A percentile compares a stretch with the other conserved stretches of the same genome.
These are phyloP conservation scores for Arnoldichthys spilopterus DNA, from an alignment of 2,797 vertebrate species.

Conservation along the genomic window DNA sequence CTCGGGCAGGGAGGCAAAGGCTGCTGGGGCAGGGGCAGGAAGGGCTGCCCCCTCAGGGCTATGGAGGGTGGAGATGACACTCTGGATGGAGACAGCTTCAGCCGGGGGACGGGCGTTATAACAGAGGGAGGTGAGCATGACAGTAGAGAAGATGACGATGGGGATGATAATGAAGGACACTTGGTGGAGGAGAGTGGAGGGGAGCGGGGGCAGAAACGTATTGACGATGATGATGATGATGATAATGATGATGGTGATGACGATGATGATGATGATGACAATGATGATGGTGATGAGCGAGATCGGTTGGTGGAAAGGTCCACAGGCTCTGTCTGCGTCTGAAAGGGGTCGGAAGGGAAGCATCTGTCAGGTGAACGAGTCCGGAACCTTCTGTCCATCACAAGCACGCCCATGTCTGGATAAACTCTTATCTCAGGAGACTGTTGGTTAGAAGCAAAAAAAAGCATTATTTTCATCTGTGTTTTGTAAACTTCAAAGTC, in stretches of 20 bases:
- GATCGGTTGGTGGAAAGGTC: slow-evolving; percentile 90
- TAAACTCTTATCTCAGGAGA: slow-evolving; percentile 84
- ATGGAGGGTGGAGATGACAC: slow-evolving; percentile 80
- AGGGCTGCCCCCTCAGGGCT: slow-evolving; percentile 82
- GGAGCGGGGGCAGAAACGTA: slow-evolving; percentile 77
- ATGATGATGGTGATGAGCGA: slow-evolving; percentile 78
- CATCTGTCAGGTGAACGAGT: slow-evolving; percentile 80
- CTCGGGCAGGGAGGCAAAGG: slow-evolving; percentile 83
- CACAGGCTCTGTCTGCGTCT: slow-evolving; percentile 88
- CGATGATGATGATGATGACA: slow-evolving; percentile 73
- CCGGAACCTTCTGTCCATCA: slow-evolving; percentile 86
- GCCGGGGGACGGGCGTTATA: slow-evolving; percentile 55
- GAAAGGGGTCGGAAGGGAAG: slow-evolving; percentile 82
- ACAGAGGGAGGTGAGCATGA: slow-evolving; percentile 53
- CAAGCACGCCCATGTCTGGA: slow-evolving; percentile 85
- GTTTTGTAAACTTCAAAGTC: too few species aligned
- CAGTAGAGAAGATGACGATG: slow-evolving; percentile 51
- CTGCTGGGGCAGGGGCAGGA: slow-evolving; percentile 87
- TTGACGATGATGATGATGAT: slow-evolving; percentile 74
- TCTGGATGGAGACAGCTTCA: slow-evolving; percentile 51
- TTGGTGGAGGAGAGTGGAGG: slow-evolving; percentile 39
- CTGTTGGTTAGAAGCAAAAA: slow-evolving; percentile 61
- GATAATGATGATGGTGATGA: slow-evolving; percentile 61
- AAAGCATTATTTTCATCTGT: neutral
- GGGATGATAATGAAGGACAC: slow-evolving; percentile 76